phyloP scores from a whole-genome alignment of 64 coral and sea anemone species.

The Pachyseris speciosa region DNA sequence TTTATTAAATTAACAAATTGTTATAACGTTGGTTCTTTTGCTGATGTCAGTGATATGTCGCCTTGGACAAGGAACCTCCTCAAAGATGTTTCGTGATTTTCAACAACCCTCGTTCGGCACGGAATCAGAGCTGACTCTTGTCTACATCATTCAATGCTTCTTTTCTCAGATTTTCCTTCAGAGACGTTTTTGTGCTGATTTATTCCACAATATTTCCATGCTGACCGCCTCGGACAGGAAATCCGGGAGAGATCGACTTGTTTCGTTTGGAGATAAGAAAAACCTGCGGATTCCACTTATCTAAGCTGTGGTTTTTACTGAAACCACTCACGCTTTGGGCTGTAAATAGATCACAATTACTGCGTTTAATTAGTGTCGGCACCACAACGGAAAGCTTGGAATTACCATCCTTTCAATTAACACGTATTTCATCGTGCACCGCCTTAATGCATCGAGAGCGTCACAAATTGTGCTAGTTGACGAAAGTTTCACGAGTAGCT shows the following conservation, averaged over 20 bases:
- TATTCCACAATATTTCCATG: not conserved
- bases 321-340: not conserved
- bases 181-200: not conserved
- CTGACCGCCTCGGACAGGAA: not conserved
- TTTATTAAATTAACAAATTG: constrained; percentile 61
- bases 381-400: constrained; percentile 26
- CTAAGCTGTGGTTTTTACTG: not conserved
- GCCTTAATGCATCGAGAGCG: not conserved
- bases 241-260: not conserved
- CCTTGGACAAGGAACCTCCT: not conserved
- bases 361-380: constrained; percentile 54
- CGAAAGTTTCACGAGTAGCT: not conserved
- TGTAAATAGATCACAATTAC: constrained; percentile 21
- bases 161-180: not conserved
- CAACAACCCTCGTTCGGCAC: not conserved
- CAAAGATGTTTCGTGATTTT: not conserved
- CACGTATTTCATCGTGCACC: constrained; percentile 34
- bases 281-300: not conserved
- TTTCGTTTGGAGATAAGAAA: constrained; percentile 2
- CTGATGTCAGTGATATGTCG: not conserved
- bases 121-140: not conserved
- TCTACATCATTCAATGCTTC: not conserved
- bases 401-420: constrained; percentile 9
- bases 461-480: not conserved
- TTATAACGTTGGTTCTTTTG: not conserved